Conservation (phyloP, 1,140 invertebrate species). For the Dendrolimus kikuchii region DNA sequence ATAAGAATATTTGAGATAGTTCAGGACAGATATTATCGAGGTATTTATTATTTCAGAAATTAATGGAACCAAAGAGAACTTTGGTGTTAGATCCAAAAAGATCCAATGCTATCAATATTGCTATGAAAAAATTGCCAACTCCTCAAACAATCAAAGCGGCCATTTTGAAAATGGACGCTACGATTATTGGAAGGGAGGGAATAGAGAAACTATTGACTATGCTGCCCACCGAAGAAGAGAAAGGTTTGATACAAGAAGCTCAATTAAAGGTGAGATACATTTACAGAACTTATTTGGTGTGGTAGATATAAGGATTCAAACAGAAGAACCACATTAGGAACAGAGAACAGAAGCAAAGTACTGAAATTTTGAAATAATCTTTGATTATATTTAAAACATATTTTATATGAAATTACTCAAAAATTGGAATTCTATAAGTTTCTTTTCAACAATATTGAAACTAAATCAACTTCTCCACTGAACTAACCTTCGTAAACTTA, state of each 20-base stretch:
- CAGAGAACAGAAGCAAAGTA: too few species aligned
- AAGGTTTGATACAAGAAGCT: constrained; percentile 96
- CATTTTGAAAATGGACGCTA: constrained; percentile 99
- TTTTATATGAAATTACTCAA: too few species aligned
- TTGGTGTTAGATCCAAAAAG: constrained; percentile 97
- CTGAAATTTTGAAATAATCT: too few species aligned
- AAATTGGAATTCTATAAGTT: too few species aligned
- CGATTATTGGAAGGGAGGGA: constrained; percentile 98
- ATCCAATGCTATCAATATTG: constrained; percentile 99
- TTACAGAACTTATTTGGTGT: too few species aligned
- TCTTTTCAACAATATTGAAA: too few species aligned
- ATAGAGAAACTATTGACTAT: constrained; percentile 98
- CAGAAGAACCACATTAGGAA: too few species aligned
- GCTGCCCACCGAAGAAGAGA: constrained; percentile 98
- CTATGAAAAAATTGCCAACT: constrained; percentile 98
- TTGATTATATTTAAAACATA: too few species aligned
- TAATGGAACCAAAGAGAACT: constrained; percentile 94
- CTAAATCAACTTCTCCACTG: too few species aligned
- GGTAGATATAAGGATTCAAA: too few species aligned
- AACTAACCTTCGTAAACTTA: too few species aligned
- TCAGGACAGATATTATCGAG: constrained; percentile 3
- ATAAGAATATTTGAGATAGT: not conserved
- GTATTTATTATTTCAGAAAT: constrained; percentile 78
- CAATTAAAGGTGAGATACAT: constrained; percentile 67
- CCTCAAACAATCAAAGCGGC: constrained; percentile 97